Conservation (phyloP, 2,113 vertebrate species). For the Poeciliopsis occidentalis region DNA sequence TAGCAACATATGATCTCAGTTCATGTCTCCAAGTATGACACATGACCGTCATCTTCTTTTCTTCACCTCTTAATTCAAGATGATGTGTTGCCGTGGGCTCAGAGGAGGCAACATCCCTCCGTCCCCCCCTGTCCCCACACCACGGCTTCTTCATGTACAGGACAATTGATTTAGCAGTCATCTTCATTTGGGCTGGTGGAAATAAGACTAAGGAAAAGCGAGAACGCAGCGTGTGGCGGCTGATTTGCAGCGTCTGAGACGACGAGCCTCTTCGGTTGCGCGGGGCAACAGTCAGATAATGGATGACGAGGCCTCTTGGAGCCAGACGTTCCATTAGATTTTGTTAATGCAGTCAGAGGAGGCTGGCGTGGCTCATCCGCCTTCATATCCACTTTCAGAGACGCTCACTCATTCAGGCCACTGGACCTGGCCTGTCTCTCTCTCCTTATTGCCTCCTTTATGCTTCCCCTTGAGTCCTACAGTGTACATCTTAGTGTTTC, state of each 20-base stretch:
- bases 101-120: slow-evolving; percentile 33
- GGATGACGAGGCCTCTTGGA: slow-evolving; percentile 75
- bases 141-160: slow-evolving; percentile 33
- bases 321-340: slow-evolving; percentile 82
- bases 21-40: slow-evolving; percentile 24
- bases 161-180: slow-evolving; percentile 60
- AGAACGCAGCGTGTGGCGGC: slow-evolving; percentile 52
- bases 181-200: slow-evolving; percentile 59
- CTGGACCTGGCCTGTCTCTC: slow-evolving; percentile 31
- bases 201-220: slow-evolving; percentile 56
- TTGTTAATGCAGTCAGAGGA: slow-evolving; percentile 80
- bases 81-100: slow-evolving; percentile 45
- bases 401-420: slow-evolving; percentile 60
- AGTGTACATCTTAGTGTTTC: slow-evolving; percentile 9
- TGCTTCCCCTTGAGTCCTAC: slow-evolving; percentile 21
- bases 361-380: slow-evolving; percentile 71
- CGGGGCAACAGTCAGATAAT: slow-evolving; percentile 80
- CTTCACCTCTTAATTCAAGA: slow-evolving; percentile 29
- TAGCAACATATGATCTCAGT: not conserved
- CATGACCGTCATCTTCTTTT: slow-evolving; percentile 13
- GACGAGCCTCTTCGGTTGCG: slow-evolving; percentile 61
- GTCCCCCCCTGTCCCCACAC: not conserved
- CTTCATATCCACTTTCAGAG: slow-evolving; percentile 77
- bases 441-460: slow-evolving; percentile 25
- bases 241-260: slow-evolving; percentile 59